Conservation (phyloP, 2,888 invertebrate species). For the Listrodromus nycthemerus region DNA sequence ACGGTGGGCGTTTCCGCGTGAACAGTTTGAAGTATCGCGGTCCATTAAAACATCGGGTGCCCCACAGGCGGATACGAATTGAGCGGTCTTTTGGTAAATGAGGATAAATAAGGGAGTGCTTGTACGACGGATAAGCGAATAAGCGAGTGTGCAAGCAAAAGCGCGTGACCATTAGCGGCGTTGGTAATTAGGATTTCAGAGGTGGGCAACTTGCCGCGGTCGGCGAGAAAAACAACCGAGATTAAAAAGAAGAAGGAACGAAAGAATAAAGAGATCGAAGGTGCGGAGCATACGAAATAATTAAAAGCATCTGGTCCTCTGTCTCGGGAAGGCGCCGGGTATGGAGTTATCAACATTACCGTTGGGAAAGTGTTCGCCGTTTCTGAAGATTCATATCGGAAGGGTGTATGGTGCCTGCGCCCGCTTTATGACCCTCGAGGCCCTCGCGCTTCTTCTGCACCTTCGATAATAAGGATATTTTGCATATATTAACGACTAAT, state of each 20-base stretch:
- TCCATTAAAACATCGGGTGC: constrained; percentile 48
- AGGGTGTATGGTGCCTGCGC: constrained; percentile 34
- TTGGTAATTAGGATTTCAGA: constrained; percentile 64
- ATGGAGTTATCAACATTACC: constrained; percentile 69
- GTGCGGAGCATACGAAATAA: constrained; percentile 73
- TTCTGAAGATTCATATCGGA: constrained; percentile 73
- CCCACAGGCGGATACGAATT: constrained; percentile 44
- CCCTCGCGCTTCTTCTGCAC: constrained; percentile 31
- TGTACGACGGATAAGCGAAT: constrained; percentile 41
- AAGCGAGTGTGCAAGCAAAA: constrained; percentile 50
- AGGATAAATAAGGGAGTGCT: constrained; percentile 61
- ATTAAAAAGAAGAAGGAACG: background rate
- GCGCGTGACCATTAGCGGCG: constrained; percentile 57
- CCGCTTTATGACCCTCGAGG: constrained; percentile 71
- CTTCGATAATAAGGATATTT: constrained; percentile 82
- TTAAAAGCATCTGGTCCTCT: constrained; percentile 74
- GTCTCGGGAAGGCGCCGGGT: constrained; percentile 49
- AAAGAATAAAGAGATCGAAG: constrained; percentile 3
- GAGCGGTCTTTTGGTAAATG: constrained; percentile 58
- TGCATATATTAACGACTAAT: constrained; percentile 83
- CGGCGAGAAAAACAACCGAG: constrained; percentile 48
- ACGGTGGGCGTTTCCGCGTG: background rate
- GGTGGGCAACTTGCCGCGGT: constrained; percentile 56
- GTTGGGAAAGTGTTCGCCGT: constrained; percentile 53
- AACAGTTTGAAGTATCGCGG: constrained; percentile 51